These are phyloP conservation scores for Ormyrus thymus DNA, from an alignment of 2,888 invertebrate species.

Conservation along the genomic window DNA sequence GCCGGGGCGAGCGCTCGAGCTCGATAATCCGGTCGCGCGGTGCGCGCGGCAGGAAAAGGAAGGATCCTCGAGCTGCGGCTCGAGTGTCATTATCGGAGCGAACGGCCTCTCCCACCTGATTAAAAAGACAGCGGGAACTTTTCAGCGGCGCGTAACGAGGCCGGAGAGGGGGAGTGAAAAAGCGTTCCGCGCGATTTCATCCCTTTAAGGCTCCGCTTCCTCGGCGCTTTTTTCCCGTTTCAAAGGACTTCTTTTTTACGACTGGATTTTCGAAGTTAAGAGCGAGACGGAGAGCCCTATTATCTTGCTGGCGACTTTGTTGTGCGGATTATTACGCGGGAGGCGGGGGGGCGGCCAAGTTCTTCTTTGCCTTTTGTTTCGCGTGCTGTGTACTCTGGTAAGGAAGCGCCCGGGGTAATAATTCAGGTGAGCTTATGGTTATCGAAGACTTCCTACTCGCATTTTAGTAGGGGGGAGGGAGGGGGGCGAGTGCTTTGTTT, in stretches of 20 bases:
- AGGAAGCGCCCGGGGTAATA: no score
- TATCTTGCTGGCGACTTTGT: no score
- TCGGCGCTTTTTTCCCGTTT: not conserved
- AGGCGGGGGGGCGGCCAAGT: no score
- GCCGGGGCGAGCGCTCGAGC: no score
- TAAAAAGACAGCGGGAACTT: slow-evolving; percentile 29
- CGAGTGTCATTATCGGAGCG: slow-evolving; percentile 37
- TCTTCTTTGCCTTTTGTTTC: no score
- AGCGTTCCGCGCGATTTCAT: slow-evolving; percentile 29
- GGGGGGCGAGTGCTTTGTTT: no score
- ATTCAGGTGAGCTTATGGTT: no score
- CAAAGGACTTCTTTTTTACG: not conserved
- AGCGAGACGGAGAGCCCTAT: not conserved
- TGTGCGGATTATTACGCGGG: no score
- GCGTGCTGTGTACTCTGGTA: no score
- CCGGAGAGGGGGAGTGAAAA: not conserved
- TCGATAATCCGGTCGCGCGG: no score
- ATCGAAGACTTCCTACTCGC: not conserved
- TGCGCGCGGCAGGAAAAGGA: not conserved
- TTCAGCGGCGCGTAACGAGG: slow-evolving; percentile 26
- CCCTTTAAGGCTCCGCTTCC: slow-evolving; percentile 4
- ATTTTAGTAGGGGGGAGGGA: no score
- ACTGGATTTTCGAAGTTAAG: slow-evolving; percentile 6
- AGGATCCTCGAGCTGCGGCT: slow-evolving; percentile 9
- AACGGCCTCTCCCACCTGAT: slow-evolving; percentile 3